A percentile compares a stretch with the other conserved stretches of the same genome.
These are phyloP conservation scores for Channa maculata DNA, from an alignment of 2,113 vertebrate species.

Conservation along the genomic window DNA sequence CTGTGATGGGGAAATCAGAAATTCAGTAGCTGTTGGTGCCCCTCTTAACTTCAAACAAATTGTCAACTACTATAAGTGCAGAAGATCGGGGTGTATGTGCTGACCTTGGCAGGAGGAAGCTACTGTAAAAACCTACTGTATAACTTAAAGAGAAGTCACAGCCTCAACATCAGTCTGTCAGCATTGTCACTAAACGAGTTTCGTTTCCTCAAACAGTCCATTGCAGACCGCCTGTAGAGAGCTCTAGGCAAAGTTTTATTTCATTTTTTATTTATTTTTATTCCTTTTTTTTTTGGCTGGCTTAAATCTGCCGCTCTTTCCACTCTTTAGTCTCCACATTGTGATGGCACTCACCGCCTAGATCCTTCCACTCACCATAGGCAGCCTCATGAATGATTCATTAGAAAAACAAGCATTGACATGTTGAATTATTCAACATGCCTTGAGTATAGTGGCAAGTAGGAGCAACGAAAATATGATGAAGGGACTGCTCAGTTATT, in stretches of 20 bases:
- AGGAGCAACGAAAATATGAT: conserved; percentile 43
- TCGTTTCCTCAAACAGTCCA: conserved; percentile 5
- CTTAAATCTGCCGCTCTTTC: conserved; percentile 43
- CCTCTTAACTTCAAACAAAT: conserved; percentile 25
- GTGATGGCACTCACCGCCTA: conserved; percentile 16
- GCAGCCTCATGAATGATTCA: conserved; percentile 73
- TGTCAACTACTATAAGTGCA: not conserved
- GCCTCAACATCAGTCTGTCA: conserved; percentile 10
- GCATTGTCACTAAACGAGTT: not conserved
- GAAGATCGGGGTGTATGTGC: not conserved
- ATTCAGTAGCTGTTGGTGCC: not conserved
- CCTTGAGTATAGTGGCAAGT: conserved; percentile 36
- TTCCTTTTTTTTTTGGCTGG: not conserved
- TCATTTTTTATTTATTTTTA: too few relatives aligned
- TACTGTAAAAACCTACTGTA: conserved; percentile 28
- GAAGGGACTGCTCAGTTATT: conserved; percentile 49
- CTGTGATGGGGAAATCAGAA: not conserved
- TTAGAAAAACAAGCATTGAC: conserved; percentile 49
- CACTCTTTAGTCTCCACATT: conserved; percentile 18
- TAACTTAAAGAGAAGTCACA: conserved; percentile 3
- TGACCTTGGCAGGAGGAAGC: conserved; percentile 19
- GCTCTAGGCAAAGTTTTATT: conserved; percentile 48
- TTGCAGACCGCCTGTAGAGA: conserved; percentile 31
- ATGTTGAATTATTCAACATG: conserved; percentile 77
- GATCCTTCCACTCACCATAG: conserved; percentile 47